Evolutionary conservation across 1,140 invertebrate genomes (phyloP).

Genomic region (Dendrolimus kikuchii): DNA sequence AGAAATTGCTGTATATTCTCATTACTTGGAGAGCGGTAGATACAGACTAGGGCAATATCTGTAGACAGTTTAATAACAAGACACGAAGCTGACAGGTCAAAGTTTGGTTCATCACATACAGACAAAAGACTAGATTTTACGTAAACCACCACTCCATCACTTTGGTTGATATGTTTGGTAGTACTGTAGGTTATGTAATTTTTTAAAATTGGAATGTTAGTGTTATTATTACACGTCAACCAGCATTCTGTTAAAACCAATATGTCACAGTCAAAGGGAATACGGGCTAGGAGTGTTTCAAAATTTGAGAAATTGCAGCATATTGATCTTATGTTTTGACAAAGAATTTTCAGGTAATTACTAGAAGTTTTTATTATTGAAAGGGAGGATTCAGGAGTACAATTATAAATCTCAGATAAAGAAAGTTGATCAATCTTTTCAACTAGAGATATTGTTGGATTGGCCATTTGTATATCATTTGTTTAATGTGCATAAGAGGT

Average conservation of each 20-base stretch:
- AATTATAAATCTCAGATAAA: neutral
- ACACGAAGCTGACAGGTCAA: neutral
- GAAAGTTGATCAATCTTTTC: slow-evolving; percentile 1
- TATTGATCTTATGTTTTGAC: slow-evolving; percentile 7
- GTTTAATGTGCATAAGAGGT: no score
- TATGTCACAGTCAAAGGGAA: slow-evolving; percentile 5
- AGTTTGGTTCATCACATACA: neutral
- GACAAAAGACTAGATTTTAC: neutral
- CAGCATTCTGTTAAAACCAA: slow-evolving; percentile 8
- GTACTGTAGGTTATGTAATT: slow-evolving; percentile 4
- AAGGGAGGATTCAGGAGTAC: slow-evolving; percentile 1
- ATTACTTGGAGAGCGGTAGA: slow-evolving; percentile 2
- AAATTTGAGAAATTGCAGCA: slow-evolving; percentile 3
- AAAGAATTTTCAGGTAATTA: neutral
- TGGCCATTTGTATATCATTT: no score
- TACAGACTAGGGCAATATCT: slow-evolving; percentile 3
- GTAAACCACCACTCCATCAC: slow-evolving; percentile 10
- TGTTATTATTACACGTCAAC: slow-evolving; percentile 5
- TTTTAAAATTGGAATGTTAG: neutral
- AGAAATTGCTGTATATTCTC: slow-evolving; percentile 3
- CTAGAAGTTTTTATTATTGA: neutral
- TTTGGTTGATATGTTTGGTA: slow-evolving; percentile 8
- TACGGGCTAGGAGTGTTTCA: slow-evolving; percentile 2
- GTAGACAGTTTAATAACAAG: slow-evolving; percentile 2
- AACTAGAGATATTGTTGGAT: neutral